Evolutionary conservation across 1,140 invertebrate genomes (phyloP), one percentile per base, ranked within the genome.

Genomic region (Caenorhabditis tropicalis): DNA sequence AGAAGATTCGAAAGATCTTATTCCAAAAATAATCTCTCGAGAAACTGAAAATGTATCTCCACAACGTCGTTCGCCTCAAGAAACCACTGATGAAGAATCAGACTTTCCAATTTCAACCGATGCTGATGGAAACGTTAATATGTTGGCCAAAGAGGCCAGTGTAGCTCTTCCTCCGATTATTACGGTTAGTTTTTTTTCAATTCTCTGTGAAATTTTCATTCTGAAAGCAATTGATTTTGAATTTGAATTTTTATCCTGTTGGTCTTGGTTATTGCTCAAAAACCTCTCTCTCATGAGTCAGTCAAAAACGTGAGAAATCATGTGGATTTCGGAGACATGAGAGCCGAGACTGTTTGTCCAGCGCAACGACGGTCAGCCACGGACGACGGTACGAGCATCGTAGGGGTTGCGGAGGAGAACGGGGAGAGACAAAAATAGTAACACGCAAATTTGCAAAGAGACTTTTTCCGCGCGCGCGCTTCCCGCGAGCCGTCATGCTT

Each of bases 361-460:
- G 65, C 36, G 24, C 29, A 31, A 31, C 58, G 36, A 46, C 65
- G 36, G 65, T 74, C 65, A 43, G 36, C 65, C 65, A 74, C 65
- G 65, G 65, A 74, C n/a, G n/a, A n/a, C 65, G 36, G 65, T 74
- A 74, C 65, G 65, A 74, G 65, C 58, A 65, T n/a, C 15, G 19
- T 21, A 2, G 15, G 58, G 33, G 24, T 27, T 27, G 53, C 21
- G 19, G 58, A n/a, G n/a, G 16, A 39, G 58, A 65, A 65, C 58
- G 58, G 29, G 58, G 58, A 9, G n/a, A n/a, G 65, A 33, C 36
- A 15, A 74, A 74, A 74, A 74, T 74, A 74, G 65, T 74, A 74
- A 74, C 65, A 74, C 36, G 65, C 65, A 43, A 74, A 46, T 74
- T 74, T 74, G 65, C 65, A 74, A 74, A 74, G 65, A 74, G 65